A percentile compares a stretch with the other conserved stretches of the same genome.
Conservation (phyloP, 2,113 vertebrate genomes). For the Saccopteryx leptura region DNA sequence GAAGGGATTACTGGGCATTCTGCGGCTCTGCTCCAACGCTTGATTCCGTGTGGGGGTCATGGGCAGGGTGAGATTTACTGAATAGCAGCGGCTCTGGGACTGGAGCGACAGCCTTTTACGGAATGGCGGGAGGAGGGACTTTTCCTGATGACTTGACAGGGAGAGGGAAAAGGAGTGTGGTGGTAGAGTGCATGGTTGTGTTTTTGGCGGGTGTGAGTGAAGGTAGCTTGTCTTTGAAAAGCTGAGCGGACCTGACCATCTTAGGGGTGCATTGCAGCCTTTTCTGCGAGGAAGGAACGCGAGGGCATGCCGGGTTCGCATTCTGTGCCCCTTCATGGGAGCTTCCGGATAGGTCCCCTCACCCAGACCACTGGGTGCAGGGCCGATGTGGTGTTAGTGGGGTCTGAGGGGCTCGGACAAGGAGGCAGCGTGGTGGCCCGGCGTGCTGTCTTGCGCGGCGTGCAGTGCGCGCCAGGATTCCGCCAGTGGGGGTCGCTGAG, state of each 20-base stretch:
- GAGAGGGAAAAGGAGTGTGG: not conserved
- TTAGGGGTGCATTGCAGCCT: not conserved
- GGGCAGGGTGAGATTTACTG: not conserved
- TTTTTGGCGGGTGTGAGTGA: not conserved
- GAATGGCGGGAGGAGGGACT: not conserved
- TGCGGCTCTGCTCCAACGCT: not conserved
- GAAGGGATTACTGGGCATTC: not conserved
- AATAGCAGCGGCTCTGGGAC: not conserved
- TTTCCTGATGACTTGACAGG: not conserved
- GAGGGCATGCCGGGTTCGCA: not conserved
- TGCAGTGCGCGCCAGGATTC: not conserved
- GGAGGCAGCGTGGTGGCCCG: not conserved
- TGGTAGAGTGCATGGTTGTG: not conserved
- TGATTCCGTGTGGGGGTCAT: not conserved
- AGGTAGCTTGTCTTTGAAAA: constrained; percentile 44
- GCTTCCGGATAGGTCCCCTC: not conserved
- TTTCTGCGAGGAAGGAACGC: not conserved
- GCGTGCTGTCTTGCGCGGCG: not conserved
- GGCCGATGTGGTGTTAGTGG: too few species aligned
- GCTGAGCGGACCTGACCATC: not conserved
- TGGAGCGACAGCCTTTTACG: not conserved
- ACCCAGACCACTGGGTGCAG: not conserved
- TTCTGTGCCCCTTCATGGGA: fast-evolving
- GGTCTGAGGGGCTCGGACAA: not conserved
- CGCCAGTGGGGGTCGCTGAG: constrained; percentile 82